phyloP scores from a whole-genome alignment of 2,113 vertebrate species.

The Pteruthius melanotis region DNA sequence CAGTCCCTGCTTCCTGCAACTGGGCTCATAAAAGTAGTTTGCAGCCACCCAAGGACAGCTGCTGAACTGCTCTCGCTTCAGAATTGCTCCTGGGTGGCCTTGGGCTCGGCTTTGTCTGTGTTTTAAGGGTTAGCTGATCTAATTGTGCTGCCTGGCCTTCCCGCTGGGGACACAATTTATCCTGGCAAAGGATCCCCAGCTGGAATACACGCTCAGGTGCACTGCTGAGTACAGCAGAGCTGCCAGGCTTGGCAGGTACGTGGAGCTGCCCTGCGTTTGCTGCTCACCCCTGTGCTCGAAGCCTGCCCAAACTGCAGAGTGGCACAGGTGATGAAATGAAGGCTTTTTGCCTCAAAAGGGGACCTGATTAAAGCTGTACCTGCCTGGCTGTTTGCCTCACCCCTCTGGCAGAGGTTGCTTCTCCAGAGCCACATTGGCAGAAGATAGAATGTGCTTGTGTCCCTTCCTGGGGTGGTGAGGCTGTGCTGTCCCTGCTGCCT shows the following conservation, averaged over 20 bases:
- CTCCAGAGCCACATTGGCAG: background rate
- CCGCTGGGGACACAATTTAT: background rate
- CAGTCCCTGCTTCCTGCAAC: background rate
- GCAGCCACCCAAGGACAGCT: background rate
- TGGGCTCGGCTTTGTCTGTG: background rate
- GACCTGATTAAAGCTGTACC: background rate
- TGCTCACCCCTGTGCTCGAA: accelerated
- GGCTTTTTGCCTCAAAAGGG: background rate
- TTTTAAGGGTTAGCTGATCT: background rate
- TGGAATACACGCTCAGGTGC: background rate
- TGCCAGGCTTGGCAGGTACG: background rate
- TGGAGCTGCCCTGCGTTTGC: background rate
- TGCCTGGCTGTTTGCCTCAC: background rate
- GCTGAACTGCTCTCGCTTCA: background rate
- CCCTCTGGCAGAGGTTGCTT: background rate
- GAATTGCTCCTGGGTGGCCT: background rate
- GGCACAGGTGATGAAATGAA: background rate
- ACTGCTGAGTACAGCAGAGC: background rate
- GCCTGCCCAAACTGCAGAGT: background rate
- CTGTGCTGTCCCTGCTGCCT: background rate
- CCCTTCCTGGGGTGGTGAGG: background rate
- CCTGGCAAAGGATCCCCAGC: background rate
- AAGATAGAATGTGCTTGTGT: background rate
- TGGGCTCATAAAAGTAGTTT: background rate
- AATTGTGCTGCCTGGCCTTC: background rate